A percentile compares a stretch with the other conserved stretches of the same genome.
Evolutionary conservation across 2,888 invertebrate species (phyloP).

Genomic region (Cistogaster globosa): DNA sequence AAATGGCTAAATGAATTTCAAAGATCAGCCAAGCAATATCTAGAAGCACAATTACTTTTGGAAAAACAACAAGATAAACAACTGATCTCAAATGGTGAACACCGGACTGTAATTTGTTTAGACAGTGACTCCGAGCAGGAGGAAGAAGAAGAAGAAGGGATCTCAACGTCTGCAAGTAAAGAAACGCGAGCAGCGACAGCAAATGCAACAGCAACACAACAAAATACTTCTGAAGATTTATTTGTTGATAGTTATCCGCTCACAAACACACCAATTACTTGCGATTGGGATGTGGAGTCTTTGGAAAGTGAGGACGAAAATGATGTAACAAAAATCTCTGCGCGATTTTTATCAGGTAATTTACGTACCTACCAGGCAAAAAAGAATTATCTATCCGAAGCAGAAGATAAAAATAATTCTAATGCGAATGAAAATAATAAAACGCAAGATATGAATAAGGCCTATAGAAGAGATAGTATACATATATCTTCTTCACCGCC

Average conservation of each 20-base stretch:
- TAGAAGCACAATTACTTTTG: slow-evolving; percentile 25
- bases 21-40: slow-evolving; percentile 41
- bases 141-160: slow-evolving; percentile 24
- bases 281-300: slow-evolving; percentile 31
- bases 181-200: not conserved
- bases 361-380: slow-evolving; percentile 62
- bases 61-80: slow-evolving; percentile 40
- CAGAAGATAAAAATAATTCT: slow-evolving; percentile 3
- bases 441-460: not conserved
- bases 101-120: slow-evolving; percentile 39
- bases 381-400: slow-evolving; percentile 12
- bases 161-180: not conserved
- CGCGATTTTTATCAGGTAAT: slow-evolving; percentile 34
- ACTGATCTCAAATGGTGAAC: slow-evolving; percentile 11
- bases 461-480: slow-evolving; percentile 52
- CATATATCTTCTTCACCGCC: slow-evolving; percentile 48
- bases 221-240: slow-evolving; percentile 47
- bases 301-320: slow-evolving; percentile 48
- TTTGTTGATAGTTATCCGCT: slow-evolving; percentile 63
- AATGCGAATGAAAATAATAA: not conserved
- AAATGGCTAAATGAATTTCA: slow-evolving; percentile 58
- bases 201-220: not conserved
- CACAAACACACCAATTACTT: slow-evolving; percentile 51
- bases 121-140: slow-evolving; percentile 56
- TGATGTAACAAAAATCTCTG: slow-evolving; percentile 54